Evolutionary conservation across 2,888 invertebrate species (phyloP), one percentile per base, ranked within the genome.

Genomic region (Lepidochitona cinerea): DNA sequence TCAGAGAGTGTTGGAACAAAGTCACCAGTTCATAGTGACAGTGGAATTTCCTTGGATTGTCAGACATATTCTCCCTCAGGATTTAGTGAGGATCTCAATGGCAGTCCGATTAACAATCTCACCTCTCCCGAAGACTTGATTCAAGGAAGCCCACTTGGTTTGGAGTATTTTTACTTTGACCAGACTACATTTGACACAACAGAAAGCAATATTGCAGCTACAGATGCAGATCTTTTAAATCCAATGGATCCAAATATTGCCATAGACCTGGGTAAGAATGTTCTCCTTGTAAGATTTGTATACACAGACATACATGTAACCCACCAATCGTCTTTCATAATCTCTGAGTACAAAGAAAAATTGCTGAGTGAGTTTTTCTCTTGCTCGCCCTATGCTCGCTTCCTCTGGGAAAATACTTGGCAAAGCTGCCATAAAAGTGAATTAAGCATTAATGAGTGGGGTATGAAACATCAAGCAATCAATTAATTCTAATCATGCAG

Each of bases 21-120:
- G 66, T 87, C 87, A 1, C 87, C 87, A 5, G 74, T 77, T 32
- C 72, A 81, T 74, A 87, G 87, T 75, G 87, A 87, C 78, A 87
- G 87, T 71, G 87, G 86, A 7, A 80, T 86, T 32, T 87, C 86
- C 0, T 37, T 83, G 71, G 81, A 83, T 67, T 85, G 84, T 23
- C 79, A 77, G 32, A 79, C 73, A 23, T 80, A 80, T 41, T 85
- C 84, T 7, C 81, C 82, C 7, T 70, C 66, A 18, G 74, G 71
- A 36, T 70, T 71, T 26, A 75, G 70, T 37, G 75, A 74, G 18
- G 78, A 79, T 73, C 14, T 69, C 68, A 41, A 72, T 70, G 18
- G 75, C 73, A 14, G 70, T 69, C 12, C 69, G 75, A 49, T 71
- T 73, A 29, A 41, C 75, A 12, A 71, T 74, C 23, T 73, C 70